Base-by-base conservation (phyloP, 2,888 invertebrate species). In the Tanaodytes sp. region DNA sequence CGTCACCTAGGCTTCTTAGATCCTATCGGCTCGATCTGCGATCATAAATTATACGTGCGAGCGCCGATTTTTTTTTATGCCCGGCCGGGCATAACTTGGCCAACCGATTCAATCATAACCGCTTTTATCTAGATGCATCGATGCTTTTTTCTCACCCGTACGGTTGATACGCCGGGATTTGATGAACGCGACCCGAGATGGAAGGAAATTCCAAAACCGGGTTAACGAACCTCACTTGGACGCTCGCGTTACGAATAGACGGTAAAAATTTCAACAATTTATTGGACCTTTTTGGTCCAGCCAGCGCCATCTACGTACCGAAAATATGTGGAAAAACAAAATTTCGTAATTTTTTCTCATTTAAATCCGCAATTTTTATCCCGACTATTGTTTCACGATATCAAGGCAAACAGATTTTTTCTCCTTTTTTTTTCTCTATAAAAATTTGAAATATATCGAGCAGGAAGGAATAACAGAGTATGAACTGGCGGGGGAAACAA, bases 31-130 rank as follows among this genome's bases (percentile, higher is more conserved):
- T 23, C 23, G 23, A 23, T 23, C 23, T 5, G 23, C 4, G 8
- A 23, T 23, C 4, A 48, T 55, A 55, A 55, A 48, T 55, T 55
- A 55, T 27, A 42, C 42, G 31, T 36, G 48, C 30, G 23, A 42
- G 40, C 20, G 2, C 36, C 16, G 31, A 9, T 20, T 23, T 23
- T 20, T 23, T 23, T 55, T 55, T 55, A 20, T 36, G 42, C 33
- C 46, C 39, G 33, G 48, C 11, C 33, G 14, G 12, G 16, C 30
- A 46, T 49, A 55, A 49, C 43, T 31, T 16, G 49, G 15, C 27
- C 18, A n/a, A 8, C 33, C 19, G 55, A 64, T 64, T 55, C 55
- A 55, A 64, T 64, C 55, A 64, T 57, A 64, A 45, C 43, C 43
- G 42, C 36, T 57, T 49, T 51, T 55, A 64, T 64, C 64, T 51